A percentile compares a stretch with the other conserved stretches of the same genome.
Conservation (phyloP, 2,797 vertebrate species). For the Sebastes flavidus region DNA sequence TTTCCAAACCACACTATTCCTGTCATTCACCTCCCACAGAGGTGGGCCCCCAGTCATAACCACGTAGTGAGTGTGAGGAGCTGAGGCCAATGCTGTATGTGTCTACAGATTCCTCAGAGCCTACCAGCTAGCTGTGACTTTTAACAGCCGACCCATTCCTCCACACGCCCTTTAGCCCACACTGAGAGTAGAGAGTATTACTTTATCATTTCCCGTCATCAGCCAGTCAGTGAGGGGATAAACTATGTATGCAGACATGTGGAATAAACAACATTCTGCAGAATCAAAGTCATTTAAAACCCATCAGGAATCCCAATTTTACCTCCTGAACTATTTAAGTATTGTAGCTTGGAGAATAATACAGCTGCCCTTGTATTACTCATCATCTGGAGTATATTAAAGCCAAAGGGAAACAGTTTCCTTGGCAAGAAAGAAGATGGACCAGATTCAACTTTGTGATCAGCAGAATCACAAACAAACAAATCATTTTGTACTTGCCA, state of each 20-base stretch:
- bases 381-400: slow-evolving; percentile 69
- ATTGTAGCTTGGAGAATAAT: slow-evolving; percentile 21
- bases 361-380: slow-evolving; percentile 24
- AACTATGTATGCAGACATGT: neutral
- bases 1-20: slow-evolving; percentile 61
- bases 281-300: slow-evolving; percentile 3
- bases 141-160: slow-evolving; percentile 45
- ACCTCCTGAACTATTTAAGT: neutral
- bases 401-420: slow-evolving; percentile 47
- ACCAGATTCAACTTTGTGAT: slow-evolving; percentile 47
- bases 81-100: slow-evolving; percentile 51
- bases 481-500: slow-evolving; percentile 21
- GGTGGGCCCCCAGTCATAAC: slow-evolving; percentile 37
- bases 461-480: slow-evolving; percentile 57
- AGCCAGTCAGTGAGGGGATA: neutral
- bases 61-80: slow-evolving; percentile 34
- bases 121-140: slow-evolving; percentile 76
- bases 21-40: slow-evolving; percentile 57
- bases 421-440: slow-evolving; percentile 25
- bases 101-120: slow-evolving; percentile 71
- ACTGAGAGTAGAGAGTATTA: neutral
- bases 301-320: neutral
- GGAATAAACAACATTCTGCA: slow-evolving; percentile 10
- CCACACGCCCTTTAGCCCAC: slow-evolving; percentile 3
- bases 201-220: slow-evolving; percentile 7